Conservation (phyloP, 2,113 vertebrate genomes). For the Sciurus niger region DNA sequence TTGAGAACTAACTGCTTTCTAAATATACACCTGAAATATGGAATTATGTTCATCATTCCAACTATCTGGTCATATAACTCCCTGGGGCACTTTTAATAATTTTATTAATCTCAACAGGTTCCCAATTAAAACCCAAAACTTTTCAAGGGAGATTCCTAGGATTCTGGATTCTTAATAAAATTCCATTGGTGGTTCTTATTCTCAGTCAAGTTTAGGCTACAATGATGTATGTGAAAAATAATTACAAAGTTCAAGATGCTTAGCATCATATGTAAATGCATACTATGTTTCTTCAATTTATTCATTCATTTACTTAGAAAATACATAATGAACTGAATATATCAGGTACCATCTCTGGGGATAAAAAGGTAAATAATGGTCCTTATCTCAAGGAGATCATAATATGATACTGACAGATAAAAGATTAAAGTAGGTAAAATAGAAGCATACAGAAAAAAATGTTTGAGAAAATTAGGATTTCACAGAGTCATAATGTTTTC, state of each 20-base stretch:
- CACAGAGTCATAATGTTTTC: not conserved
- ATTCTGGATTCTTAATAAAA: conserved; percentile 9
- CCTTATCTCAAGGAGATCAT: not conserved
- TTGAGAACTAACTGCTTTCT: not conserved
- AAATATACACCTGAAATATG: not conserved
- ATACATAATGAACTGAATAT: not conserved
- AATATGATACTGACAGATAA: not conserved
- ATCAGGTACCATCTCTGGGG: not conserved
- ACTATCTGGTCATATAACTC: not conserved
- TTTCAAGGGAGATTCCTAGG: not conserved
- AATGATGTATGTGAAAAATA: not conserved
- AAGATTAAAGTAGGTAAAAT: not conserved
- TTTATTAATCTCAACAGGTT: not conserved
- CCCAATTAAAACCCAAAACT: not conserved
- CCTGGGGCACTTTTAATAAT: not conserved
- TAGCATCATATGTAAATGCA: not conserved
- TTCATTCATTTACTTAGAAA: conserved; percentile 51
- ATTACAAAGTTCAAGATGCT: not conserved
- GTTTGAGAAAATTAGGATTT: not conserved
- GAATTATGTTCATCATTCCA: not conserved
- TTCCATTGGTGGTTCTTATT: not conserved
- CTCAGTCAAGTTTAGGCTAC: not conserved
- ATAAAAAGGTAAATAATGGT: not conserved
- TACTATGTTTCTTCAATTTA: not conserved
- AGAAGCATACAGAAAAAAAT: not conserved